phyloP scores from a whole-genome alignment of 2,113 vertebrate species.

The zebrafish (Danio rerio) region GRCz12tu NC_133199.1:7195001-7195500 shows the following conservation, averaged over 20 bases:
- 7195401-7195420: neutral
- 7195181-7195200: neutral
- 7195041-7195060: neutral
- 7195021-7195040: neutral
- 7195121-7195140: neutral
- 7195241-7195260: conserved; percentile 42
- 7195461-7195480: too few species aligned
- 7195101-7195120: neutral
- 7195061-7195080: neutral
- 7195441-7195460: too few species aligned
- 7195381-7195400: neutral
- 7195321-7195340: conserved; percentile 68
- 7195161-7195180: conserved; percentile 1
- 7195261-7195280: conserved; percentile 68
- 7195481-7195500: too few species aligned
- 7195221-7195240: conserved; percentile 35
- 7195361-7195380: conserved; percentile 7
- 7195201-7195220: neutral
- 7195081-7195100: neutral
- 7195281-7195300: conserved; percentile 69
- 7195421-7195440: neutral
- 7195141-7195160: neutral
- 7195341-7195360: conserved; percentile 25
- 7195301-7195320: conserved; percentile 70
- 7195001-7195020: conserved; percentile 19